Conservation (phyloP, 2,888 invertebrate species). For the Tupiocoris notatus region DNA sequence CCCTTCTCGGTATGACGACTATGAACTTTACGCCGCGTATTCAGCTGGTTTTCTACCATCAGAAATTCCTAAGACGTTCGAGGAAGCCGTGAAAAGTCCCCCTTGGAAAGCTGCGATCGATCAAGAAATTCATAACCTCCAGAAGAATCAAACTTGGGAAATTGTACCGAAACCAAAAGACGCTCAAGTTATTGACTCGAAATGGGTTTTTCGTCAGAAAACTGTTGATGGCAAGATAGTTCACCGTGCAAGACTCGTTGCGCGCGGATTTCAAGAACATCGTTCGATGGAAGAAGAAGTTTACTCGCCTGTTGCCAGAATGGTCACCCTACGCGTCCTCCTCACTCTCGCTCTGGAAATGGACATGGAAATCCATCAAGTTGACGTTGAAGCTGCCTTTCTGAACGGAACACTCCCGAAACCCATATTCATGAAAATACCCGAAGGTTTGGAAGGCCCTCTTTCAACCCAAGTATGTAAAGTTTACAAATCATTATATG, state of each 20-base stretch:
- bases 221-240: not conserved
- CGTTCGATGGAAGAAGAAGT: conserved; percentile 5
- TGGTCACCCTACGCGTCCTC: conserved; percentile 33
- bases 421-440: conserved; percentile 22
- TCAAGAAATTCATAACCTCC: conserved; percentile 17
- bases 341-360: too few relatives aligned
- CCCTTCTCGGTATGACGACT: too few relatives aligned
- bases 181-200: conserved; percentile 29
- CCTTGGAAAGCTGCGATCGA: conserved; percentile 25
- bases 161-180: conserved; percentile 2
- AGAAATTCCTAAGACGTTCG: conserved; percentile 7
- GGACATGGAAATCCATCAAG: not conserved
- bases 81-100: not conserved
- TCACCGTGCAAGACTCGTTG: conserved; percentile 35
- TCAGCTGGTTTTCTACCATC: conserved; percentile 11
- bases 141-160: conserved; percentile 38
- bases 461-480: not conserved
- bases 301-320: conserved; percentile 38
- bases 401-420: conserved; percentile 18
- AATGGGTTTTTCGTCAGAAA: conserved; percentile 34
- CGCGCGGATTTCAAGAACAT: conserved; percentile 32
- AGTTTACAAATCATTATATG: not conserved
- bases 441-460: not conserved
- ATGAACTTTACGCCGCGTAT: too few relatives aligned
- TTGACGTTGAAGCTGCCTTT: conserved; percentile 28